phyloP scores from a whole-genome alignment of 2,888 invertebrate genomes.

The Melanophora roralis region DNA sequence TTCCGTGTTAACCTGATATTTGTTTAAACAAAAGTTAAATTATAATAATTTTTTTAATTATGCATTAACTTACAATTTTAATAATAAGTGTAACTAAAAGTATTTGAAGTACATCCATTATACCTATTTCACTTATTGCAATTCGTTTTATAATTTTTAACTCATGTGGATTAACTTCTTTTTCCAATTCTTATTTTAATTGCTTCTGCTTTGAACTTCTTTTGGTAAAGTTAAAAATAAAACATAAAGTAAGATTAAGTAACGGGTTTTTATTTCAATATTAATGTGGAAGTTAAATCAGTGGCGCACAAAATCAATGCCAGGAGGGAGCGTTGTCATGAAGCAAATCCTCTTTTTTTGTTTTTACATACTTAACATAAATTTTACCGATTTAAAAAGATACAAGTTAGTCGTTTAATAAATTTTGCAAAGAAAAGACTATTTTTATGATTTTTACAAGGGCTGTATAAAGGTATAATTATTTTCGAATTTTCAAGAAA shows the following conservation, averaged over 20 bases:
- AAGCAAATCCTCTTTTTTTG: too few species aligned
- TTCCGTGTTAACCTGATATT: conserved; percentile 36
- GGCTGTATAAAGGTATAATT: too few species aligned
- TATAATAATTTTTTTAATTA: neutral
- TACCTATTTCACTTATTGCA: neutral
- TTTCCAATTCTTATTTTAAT: neutral
- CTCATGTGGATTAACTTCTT: conserved; percentile 1
- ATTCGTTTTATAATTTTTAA: neutral
- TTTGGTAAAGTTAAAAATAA: conserved; percentile 4
- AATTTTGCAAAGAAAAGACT: too few species aligned
- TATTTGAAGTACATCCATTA: conserved; percentile 32
- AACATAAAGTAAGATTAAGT: conserved; percentile 19
- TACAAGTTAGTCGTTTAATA: too few species aligned
- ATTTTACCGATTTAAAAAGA: too few species aligned
- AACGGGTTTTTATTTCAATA: conserved; percentile 49
- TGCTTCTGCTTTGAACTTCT: neutral
- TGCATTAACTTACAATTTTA: conserved; percentile 23
- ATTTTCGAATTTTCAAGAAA: too few species aligned
- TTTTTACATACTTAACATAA: too few species aligned
- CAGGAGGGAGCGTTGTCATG: too few species aligned
- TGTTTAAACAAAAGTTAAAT: neutral
- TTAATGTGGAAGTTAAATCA: neutral
- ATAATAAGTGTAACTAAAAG: conserved; percentile 16
- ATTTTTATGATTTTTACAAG: too few species aligned
- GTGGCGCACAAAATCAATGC: neutral